phyloP scores from a whole-genome alignment of 1,140 invertebrate species.

The Druon quercuslanigerum region DNA sequence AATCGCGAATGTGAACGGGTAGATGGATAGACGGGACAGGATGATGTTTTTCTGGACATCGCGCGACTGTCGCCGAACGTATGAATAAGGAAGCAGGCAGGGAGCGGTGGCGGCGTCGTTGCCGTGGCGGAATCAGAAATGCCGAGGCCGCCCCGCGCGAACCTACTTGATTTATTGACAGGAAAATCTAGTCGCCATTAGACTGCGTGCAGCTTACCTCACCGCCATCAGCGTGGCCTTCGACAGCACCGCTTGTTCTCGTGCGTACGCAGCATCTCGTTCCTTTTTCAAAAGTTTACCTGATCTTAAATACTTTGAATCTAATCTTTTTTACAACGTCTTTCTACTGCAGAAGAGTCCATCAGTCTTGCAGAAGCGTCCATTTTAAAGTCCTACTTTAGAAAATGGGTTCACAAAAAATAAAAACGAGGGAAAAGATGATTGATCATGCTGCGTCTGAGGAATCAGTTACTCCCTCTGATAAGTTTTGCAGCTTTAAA shows the following conservation, averaged over 20 bases:
- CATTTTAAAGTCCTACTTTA: too few species aligned
- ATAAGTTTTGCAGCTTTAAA: too few species aligned
- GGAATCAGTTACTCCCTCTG: too few species aligned
- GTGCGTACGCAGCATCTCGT: too few species aligned
- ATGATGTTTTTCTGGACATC: conserved; percentile 52
- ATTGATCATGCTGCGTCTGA: too few species aligned
- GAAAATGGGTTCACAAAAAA: too few species aligned
- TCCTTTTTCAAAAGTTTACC: too few species aligned
- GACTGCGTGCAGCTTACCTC: conserved; percentile 61
- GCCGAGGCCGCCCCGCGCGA: conserved; percentile 54
- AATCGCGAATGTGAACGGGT: neutral
- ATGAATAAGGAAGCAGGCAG: conserved; percentile 57
- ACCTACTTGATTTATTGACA: conserved; percentile 75
- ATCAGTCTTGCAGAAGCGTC: too few species aligned
- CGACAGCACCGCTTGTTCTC: conserved; percentile 37
- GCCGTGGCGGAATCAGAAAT: conserved; percentile 55
- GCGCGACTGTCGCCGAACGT: conserved; percentile 40
- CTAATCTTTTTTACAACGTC: too few species aligned
- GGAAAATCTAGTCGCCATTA: conserved; percentile 73
- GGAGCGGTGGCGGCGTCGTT: conserved; percentile 41
- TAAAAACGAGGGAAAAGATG: too few species aligned
- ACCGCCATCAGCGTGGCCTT: conserved; percentile 58
- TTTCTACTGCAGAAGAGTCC: too few species aligned
- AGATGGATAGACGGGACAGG: conserved; percentile 30
- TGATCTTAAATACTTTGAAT: too few species aligned